Base-by-base conservation (phyloP, 2,888 invertebrate genomes). In the Erebia epiphron region DNA sequence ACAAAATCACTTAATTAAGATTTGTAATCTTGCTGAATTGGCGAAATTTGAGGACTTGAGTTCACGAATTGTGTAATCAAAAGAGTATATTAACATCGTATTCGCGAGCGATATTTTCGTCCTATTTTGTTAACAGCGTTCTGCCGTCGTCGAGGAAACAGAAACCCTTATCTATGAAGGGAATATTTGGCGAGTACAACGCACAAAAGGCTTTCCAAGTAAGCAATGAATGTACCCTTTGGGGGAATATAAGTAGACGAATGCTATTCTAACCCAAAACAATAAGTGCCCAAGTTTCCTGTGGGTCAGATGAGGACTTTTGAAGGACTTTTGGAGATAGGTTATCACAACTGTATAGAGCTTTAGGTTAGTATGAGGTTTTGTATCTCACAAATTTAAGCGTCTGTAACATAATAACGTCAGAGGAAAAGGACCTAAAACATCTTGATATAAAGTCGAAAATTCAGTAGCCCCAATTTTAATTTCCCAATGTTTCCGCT, bases 181-280 rank as follows among this genome's bases (percentile, higher is more conserved):
- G 63, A 63, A 69, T 71, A 71, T 74, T 71, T 46, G 70, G 73
- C 68, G 69, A 75, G 71, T 66, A 72, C 67, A 75, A 70, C 68
- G 64, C 69, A 69, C 70, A 72, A 75, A 72, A 70, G 75, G 69
- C 70, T 66, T 62, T 73, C 62, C 56, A 67, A 75, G 73, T 67
- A 70, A 75, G 71, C 69, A 72, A 60, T 70, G 65, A 65, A 68
- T 72, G 49, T 68, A 71, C 70, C 73, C 71, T 75, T 75, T 75
- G 73, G 73, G 72, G 68, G 65, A 67, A 68, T 66, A 71, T 71
- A 73, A 69, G 67, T 65, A 60, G 41, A 46, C 66, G 67, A 71
- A 73, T 72, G 70, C 67, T 73, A 72, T 75, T 72, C 67, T 58
- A 70, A 70, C 73, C 72, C 72, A 68, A 75, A 73, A 75, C 75